Conservation (phyloP, 1,140 invertebrate genomes). For the Drosophila saltans region DNA sequence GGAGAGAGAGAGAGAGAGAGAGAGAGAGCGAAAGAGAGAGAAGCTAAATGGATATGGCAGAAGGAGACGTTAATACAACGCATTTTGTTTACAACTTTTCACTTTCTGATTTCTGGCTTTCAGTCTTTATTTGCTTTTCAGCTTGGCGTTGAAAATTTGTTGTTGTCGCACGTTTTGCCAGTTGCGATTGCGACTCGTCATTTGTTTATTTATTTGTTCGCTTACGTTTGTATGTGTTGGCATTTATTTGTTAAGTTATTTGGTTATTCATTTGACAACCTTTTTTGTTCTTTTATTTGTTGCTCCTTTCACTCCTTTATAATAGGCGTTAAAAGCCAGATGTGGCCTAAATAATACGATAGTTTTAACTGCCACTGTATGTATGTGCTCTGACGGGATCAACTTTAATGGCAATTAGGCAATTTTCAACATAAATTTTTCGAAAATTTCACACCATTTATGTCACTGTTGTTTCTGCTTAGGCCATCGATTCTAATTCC, state of each 20-base stretch:
- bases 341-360: slow-evolving; percentile 14
- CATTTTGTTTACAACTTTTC: slow-evolving; percentile 80
- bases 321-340: slow-evolving; percentile 27
- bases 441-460: slow-evolving; percentile 31
- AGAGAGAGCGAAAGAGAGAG: not conserved
- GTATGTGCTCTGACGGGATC: too few relatives aligned
- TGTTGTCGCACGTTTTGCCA: slow-evolving; percentile 23
- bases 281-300: not conserved
- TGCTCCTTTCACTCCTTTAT: not conserved
- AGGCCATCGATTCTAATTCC: not conserved
- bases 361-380: not conserved
- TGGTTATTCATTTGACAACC: slow-evolving; percentile 72
- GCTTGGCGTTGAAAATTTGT: slow-evolving; percentile 42
- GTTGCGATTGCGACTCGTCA: slow-evolving; percentile 30
- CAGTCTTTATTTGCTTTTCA: slow-evolving; percentile 68
- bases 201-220: slow-evolving; percentile 72
- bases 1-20: not conserved
- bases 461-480: slow-evolving; percentile 27
- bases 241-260: slow-evolving; percentile 76
- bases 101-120: slow-evolving; percentile 73
- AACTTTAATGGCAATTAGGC: too few relatives aligned
- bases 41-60: too few relatives aligned
- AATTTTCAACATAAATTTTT: not conserved
- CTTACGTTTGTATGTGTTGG: slow-evolving; percentile 73
- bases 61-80: slow-evolving; percentile 66